A percentile compares a stretch with the other conserved stretches of the same genome.
These are phyloP conservation scores for Diaprepes abbreviatus DNA, from an alignment of 2,888 invertebrate species.

Conservation along the genomic window DNA sequence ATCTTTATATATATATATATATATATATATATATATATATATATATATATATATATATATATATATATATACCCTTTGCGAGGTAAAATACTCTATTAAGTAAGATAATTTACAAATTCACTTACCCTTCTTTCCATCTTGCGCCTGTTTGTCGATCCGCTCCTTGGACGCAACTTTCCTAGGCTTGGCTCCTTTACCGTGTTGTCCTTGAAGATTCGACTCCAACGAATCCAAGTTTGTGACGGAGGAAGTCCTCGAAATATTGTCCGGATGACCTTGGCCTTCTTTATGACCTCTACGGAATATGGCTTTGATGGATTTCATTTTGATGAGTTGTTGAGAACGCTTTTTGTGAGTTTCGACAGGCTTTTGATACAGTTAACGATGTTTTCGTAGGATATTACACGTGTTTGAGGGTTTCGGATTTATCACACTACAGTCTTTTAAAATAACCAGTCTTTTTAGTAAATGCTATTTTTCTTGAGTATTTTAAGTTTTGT, in stretches of 20 bases:
- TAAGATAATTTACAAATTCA: slow-evolving; percentile 8
- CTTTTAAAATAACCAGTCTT: slow-evolving; percentile 9
- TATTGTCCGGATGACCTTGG: slow-evolving; percentile 60
- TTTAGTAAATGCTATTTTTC: not conserved
- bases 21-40: too few relatives aligned
- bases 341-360: slow-evolving; percentile 18
- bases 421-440: not conserved
- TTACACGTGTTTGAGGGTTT: not conserved
- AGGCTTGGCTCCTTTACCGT: slow-evolving; percentile 69
- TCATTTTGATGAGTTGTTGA: slow-evolving; percentile 75
- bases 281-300: slow-evolving; percentile 78
- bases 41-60: too few relatives aligned
- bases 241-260: slow-evolving; percentile 76
- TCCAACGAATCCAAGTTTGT: slow-evolving; percentile 78
- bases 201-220: slow-evolving; percentile 73
- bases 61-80: too few relatives aligned
- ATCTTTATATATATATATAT: too few relatives aligned
- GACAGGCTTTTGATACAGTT: slow-evolving; percentile 1
- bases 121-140: slow-evolving; percentile 61
- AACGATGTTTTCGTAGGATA: not conserved
- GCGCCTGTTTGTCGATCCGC: slow-evolving; percentile 59
- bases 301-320: slow-evolving; percentile 93
- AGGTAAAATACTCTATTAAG: too few relatives aligned
- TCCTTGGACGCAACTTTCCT: slow-evolving; percentile 67
- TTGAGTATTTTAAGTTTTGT: slow-evolving; percentile 17